Base-by-base conservation (phyloP, 2,888 invertebrate genomes). In the Formica aserva region DNA sequence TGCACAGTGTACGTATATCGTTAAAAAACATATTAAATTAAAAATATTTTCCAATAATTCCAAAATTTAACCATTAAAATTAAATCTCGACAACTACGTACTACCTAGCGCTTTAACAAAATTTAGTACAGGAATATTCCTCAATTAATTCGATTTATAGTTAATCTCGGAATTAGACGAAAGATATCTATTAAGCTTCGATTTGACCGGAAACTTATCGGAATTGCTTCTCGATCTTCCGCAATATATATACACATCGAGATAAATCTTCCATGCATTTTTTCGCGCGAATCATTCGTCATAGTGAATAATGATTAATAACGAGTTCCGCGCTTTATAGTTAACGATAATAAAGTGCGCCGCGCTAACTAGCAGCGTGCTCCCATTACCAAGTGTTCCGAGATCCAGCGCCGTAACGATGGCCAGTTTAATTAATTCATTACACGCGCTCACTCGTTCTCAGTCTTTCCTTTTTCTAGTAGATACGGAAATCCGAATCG, bases 371-470 rank as follows among this genome's bases (percentile, higher is more conserved):
- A 86, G 88, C 90, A 89, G 86, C 88, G 88, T 92, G 94, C 91
- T 94, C 94, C 92, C 93, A 92, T 94, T 94, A 92, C 87, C 93
- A 94, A 94, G 94, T 94, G 92, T 94, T 92, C 94, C 94, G 92
- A 52, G 86, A 71, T 66, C 29, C 77, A 66, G 18, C 55, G 74
- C 72, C 86, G 90, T 88, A 86, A 90, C 85, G 85, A 82, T 60
- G 75, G 57, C 63, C 29, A 82, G 78, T 85, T 89, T 89, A 90
- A 90, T 90, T 90, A 90, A 90, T 89, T 89, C 83, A 74, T 60
- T 86, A 86, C 74, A 71, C 84, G 71, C 55, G 52, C 71, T 67
- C 75, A 72, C 82, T 67, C 69, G 13, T 63, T 63, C 22, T 22
- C 18, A 26, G 22, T 66, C 57, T 35, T 45, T 48, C 65, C 13